Conservation (phyloP, 2,113 vertebrate species). For the Tamias sibiricus region DNA sequence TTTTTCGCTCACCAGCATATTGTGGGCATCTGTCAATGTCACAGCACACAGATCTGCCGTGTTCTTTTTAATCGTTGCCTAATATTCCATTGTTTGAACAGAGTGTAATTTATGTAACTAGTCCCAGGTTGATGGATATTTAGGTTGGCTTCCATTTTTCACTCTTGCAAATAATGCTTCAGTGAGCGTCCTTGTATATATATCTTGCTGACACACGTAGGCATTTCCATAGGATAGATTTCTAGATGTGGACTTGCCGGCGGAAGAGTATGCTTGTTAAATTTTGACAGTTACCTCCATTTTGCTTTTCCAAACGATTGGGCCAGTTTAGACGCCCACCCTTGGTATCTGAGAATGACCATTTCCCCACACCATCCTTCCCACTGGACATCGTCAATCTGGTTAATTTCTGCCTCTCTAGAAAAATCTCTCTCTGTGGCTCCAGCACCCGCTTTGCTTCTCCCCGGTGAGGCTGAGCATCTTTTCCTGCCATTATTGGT, state of each 20-base stretch:
- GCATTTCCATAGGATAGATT: not conserved
- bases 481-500: not conserved
- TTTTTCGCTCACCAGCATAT: not conserved
- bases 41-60: rapidly evolving
- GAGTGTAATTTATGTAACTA: not conserved
- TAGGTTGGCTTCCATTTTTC: slow-evolving; percentile 42
- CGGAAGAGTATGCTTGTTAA: not conserved
- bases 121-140: slow-evolving; percentile 37
- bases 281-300: not conserved
- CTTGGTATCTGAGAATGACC: not conserved
- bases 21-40: not conserved
- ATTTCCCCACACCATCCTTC: not conserved
- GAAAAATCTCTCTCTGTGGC: not conserved
- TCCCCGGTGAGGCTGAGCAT: not conserved
- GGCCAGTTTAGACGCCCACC: not conserved
- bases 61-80: slow-evolving; percentile 56
- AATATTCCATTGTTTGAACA: slow-evolving; percentile 32
- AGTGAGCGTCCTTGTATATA: not conserved
- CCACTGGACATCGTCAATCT: not conserved
- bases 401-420: not conserved
- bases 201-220: not conserved
- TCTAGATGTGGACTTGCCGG: not conserved
- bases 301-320: not conserved
- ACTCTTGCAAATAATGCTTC: slow-evolving; percentile 2
- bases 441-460: not conserved